Conservation (phyloP, 2,113 vertebrate genomes). For the Anser cygnoides region DNA sequence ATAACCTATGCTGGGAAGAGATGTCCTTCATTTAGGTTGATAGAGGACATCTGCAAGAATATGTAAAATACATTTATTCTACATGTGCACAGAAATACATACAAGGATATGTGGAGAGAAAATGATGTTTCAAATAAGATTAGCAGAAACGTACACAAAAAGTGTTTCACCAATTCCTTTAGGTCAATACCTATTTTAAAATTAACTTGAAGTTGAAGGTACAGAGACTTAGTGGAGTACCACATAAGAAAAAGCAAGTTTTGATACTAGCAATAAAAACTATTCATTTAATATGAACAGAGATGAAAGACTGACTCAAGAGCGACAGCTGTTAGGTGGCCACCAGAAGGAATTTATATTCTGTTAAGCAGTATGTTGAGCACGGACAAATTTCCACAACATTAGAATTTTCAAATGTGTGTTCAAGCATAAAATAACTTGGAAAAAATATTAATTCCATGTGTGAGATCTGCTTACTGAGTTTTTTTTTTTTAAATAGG, state of each 20-base stretch:
- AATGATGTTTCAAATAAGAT: neutral
- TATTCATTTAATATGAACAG: neutral
- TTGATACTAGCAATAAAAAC: neutral
- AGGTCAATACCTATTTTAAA: neutral
- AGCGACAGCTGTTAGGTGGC: neutral
- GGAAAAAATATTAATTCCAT: constrained; percentile 38
- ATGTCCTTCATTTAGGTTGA: constrained; percentile 23
- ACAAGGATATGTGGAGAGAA: neutral
- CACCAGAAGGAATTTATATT: neutral
- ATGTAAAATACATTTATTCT: neutral
- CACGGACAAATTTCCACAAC: neutral
- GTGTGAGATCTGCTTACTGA: constrained; percentile 25
- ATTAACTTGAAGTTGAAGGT: neutral
- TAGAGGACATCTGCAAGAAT: neutral
- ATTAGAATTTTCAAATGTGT: constrained; percentile 1
- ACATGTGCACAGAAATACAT: neutral
- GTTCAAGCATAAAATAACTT: constrained; percentile 28
- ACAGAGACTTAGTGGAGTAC: neutral
- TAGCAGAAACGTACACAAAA: neutral
- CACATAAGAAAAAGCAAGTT: neutral
- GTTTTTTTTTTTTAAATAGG: neutral
- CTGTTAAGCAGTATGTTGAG: neutral
- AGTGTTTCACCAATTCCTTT: neutral
- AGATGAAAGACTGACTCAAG: neutral
- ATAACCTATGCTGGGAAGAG: constrained; percentile 24